A percentile compares a stretch with the other conserved stretches of the same genome.
phyloP scores from a whole-genome alignment of 2,888 invertebrate species.

The Cordilura impudica region DNA sequence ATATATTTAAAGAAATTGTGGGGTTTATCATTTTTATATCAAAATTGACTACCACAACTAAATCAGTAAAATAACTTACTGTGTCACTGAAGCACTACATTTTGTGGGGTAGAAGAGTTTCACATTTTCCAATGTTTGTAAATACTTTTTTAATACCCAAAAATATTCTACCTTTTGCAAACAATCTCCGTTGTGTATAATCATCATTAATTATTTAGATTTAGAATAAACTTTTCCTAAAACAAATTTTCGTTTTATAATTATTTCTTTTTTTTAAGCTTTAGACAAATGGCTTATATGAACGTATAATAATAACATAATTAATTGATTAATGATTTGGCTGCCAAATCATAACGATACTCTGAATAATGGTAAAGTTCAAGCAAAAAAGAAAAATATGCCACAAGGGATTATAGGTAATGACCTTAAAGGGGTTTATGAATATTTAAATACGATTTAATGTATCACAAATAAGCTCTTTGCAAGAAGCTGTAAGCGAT shows the following conservation, averaged over 20 bases:
- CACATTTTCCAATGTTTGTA: no score
- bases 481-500: not conserved
- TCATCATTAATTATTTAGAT: conserved; percentile 37
- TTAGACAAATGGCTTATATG: no score
- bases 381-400: not conserved
- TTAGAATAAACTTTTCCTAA: not conserved
- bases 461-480: not conserved
- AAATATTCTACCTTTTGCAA: not conserved
- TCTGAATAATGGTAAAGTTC: not conserved
- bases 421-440: conserved; percentile 15
- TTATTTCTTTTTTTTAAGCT: not conserved
- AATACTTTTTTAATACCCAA: not conserved
- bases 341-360: not conserved
- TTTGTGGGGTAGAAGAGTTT: no score
- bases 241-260: not conserved
- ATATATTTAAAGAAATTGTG: no score
- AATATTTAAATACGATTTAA: not conserved
- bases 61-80: no score
- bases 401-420: not conserved
- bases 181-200: conserved; percentile 16
- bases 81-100: no score
- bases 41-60: no score
- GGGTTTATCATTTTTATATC: no score
- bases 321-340: conserved; percentile 49
- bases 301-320: conserved; percentile 22